Conservation (phyloP, 2,113 vertebrate species). For the Sebastes fasciatus region DNA sequence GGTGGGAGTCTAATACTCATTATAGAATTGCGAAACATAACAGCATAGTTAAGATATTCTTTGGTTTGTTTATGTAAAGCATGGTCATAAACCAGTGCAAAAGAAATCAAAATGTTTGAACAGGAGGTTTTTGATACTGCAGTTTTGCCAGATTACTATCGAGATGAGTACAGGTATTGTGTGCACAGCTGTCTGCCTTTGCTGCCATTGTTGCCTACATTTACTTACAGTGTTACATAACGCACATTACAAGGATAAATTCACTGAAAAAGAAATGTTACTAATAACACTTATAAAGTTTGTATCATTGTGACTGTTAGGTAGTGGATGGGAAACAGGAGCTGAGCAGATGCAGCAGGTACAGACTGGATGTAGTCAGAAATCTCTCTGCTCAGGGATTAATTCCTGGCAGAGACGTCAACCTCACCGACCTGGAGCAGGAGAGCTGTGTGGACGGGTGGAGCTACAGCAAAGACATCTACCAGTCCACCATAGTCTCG, state of each 20-base stretch:
- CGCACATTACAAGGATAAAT: not conserved
- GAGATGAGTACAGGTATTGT: too few relatives aligned
- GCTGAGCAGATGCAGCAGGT: slow-evolving; percentile 78
- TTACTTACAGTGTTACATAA: not conserved
- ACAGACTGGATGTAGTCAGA: slow-evolving; percentile 74
- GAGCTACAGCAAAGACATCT: slow-evolving; percentile 80
- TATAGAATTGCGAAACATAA: too few relatives aligned
- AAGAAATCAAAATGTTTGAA: not conserved
- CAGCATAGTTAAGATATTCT: too few relatives aligned
- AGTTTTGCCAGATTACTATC: not conserved
- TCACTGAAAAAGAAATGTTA: not conserved
- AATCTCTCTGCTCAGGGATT: slow-evolving; percentile 72
- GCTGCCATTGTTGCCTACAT: too few relatives aligned
- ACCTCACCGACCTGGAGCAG: slow-evolving; percentile 72
- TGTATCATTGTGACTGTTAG: slow-evolving; percentile 19
- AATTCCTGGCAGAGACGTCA: slow-evolving; percentile 67
- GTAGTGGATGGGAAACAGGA: slow-evolving; percentile 64
- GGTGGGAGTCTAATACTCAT: too few relatives aligned
- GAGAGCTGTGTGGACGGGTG: slow-evolving; percentile 80
- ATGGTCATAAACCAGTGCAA: not conserved
- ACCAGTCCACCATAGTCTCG: slow-evolving; percentile 78
- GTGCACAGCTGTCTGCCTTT: too few relatives aligned
- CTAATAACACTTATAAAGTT: not conserved
- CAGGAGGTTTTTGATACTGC: too few relatives aligned
- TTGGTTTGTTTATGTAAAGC: too few relatives aligned